phyloP scores from a whole-genome alignment of 2,888 invertebrate genomes.

The Pterostichus madidus region DNA sequence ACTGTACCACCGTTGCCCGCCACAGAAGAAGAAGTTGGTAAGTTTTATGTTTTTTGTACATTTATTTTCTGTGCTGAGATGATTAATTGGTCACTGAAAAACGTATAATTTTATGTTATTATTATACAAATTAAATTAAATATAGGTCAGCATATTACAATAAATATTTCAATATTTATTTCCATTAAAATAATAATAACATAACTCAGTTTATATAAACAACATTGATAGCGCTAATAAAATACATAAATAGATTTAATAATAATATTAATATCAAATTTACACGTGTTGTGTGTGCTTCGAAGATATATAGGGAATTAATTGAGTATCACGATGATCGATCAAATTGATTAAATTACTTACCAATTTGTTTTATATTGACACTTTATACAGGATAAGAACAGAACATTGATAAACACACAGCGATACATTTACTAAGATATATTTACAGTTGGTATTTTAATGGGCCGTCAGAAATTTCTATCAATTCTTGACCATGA shows the following conservation, averaged over 20 bases:
- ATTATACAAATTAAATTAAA: too few relatives aligned
- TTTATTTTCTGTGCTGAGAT: too few relatives aligned
- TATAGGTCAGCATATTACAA: background rate
- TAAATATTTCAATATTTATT: background rate
- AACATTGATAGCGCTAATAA: background rate
- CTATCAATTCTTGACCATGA: conserved; percentile 42
- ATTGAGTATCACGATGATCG: conserved; percentile 8
- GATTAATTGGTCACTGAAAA: too few relatives aligned
- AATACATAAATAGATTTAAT: background rate
- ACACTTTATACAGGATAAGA: background rate
- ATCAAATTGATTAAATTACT: conserved; percentile 26
- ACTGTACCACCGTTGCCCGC: conserved; percentile 84
- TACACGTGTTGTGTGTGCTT: conserved; percentile 11
- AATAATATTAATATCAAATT: conserved; percentile 11
- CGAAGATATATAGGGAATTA: conserved; percentile 14
- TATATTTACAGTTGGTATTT: conserved; percentile 50
- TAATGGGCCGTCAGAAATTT: conserved; percentile 10
- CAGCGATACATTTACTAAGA: background rate
- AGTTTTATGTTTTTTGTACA: conserved; percentile 73
- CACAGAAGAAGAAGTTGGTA: conserved; percentile 87
- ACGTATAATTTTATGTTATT: too few relatives aligned
- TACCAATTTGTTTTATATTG: background rate
- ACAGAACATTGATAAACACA: background rate
- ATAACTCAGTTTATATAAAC: conserved; percentile 3
- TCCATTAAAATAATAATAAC: conserved; percentile 13